phyloP scores from a whole-genome alignment of 2,888 invertebrate genomes.

The Notocelia uddmanniana region DNA sequence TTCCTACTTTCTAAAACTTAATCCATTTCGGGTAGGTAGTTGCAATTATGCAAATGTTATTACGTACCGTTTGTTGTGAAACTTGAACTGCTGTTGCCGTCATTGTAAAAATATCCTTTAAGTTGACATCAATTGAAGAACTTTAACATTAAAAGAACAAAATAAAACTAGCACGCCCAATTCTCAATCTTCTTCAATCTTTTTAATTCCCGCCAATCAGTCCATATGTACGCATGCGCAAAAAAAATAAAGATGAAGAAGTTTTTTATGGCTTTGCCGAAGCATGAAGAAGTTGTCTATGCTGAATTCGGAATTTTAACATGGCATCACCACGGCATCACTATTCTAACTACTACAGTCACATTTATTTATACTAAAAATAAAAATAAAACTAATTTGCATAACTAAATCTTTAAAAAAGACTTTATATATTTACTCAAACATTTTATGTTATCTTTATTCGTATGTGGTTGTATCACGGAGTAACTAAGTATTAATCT shows the following conservation, averaged over 20 bases:
- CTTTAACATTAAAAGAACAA: conserved; percentile 18
- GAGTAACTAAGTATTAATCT: too few species aligned
- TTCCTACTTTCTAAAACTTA: too few species aligned
- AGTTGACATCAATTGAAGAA: conserved; percentile 24
- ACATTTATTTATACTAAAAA: too few species aligned
- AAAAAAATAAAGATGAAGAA: too few species aligned
- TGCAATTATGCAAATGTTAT: not conserved
- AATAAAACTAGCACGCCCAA: conserved; percentile 28
- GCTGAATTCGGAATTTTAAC: not conserved
- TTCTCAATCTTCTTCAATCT: not conserved
- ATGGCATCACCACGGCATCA: not conserved
- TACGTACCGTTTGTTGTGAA: conserved; percentile 19
- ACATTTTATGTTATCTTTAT: too few species aligned
- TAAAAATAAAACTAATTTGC: too few species aligned
- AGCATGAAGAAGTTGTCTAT: not conserved
- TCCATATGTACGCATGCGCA: conserved; percentile 20
- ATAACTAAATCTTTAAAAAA: too few species aligned
- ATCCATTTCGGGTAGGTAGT: too few species aligned
- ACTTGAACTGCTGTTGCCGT: conserved; percentile 56
- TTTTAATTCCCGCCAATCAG: conserved; percentile 16
- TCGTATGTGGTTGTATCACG: not conserved
- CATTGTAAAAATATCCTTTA: conserved; percentile 6
- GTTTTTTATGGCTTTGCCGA: too few species aligned
- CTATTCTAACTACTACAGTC: too few species aligned
- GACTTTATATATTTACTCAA: too few species aligned